These are phyloP conservation scores for Hypotaenidia okinawae DNA, from an alignment of 2,797 vertebrate genomes.

Conservation along the genomic window DNA sequence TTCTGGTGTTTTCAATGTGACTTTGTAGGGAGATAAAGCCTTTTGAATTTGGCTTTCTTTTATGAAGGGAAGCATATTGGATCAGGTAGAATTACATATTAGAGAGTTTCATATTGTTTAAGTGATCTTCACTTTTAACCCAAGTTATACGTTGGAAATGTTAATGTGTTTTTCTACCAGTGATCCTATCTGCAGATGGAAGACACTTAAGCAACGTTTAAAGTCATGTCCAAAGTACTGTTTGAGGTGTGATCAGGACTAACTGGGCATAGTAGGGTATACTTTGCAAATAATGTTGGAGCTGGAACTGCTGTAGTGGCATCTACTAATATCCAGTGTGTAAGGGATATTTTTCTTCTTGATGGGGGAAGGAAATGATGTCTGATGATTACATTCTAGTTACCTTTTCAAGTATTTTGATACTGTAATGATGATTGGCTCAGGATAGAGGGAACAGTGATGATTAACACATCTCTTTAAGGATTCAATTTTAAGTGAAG, in stretches of 20 bases:
- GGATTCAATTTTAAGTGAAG: background rate
- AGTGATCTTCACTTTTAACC: background rate
- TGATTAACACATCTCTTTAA: background rate
- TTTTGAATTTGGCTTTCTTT: background rate
- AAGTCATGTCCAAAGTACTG: background rate
- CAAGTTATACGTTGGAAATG: background rate
- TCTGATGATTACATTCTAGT: background rate
- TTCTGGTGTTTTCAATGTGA: background rate
- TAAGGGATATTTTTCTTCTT: background rate
- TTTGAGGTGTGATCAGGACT: background rate
- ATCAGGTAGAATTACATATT: background rate
- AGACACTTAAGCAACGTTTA: accelerated
- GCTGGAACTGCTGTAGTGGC: background rate
- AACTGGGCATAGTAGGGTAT: background rate
- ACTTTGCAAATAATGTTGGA: accelerated
- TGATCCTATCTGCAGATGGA: background rate
- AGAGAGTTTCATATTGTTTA: background rate
- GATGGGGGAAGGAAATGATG: background rate
- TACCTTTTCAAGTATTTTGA: background rate
- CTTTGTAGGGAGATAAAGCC: background rate
- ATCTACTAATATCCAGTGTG: accelerated
- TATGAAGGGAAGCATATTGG: background rate
- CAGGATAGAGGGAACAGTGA: accelerated
- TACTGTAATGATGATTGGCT: background rate
- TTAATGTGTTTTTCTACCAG: accelerated